Evolutionary conservation across 2,888 invertebrate genomes (phyloP), one percentile per base, ranked within the genome.

Genomic region (Acronicta alni): DNA sequence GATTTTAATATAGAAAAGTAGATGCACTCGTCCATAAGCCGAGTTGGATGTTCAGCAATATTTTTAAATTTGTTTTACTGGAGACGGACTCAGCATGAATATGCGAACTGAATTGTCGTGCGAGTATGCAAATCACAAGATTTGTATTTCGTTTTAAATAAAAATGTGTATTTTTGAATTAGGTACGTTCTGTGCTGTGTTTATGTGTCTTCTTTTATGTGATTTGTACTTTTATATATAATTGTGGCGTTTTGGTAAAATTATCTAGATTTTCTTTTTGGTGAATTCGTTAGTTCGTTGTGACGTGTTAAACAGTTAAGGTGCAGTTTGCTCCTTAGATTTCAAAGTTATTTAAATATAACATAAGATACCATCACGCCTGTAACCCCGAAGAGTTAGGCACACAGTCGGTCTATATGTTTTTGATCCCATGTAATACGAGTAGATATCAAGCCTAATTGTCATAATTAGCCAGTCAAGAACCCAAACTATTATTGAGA

Each of bases 1-100:
- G 82, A 80, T 82, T 88, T 86, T 84, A 88, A 89, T 87, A 88
- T 83, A 81, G 74, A 79, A 78, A 83, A 84, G 82, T 81, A 80
- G 76, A 77, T 78, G 59, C 72, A 64, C 70, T 67, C 67, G 57
- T 57, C 66, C 61, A 64, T 67, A 69, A 39, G 47, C 37, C 26
- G 38, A 49, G 57, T 52, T 49, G 45, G 48, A 53, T 57, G 71
- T 38, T 48, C 54, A 61, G 80, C 74, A 73, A 82, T 81, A 83
- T 81, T 82, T 83, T 80, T 77, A 77, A 80, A 82, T 79, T 79
- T 80, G 80, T 81, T 78, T 67, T 79, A 56, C 59, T 59, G 55
- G 63, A 67, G 64, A 73, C 66, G 58, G 71, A 74, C 74, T 81
- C 70, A 66, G 60, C 69, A 78, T 80, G 73, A 77, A 82, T 80